Evolutionary conservation across 2,797 vertebrate genomes (phyloP), one percentile per base, ranked within the genome.

Genomic region (Platalea minor): DNA sequence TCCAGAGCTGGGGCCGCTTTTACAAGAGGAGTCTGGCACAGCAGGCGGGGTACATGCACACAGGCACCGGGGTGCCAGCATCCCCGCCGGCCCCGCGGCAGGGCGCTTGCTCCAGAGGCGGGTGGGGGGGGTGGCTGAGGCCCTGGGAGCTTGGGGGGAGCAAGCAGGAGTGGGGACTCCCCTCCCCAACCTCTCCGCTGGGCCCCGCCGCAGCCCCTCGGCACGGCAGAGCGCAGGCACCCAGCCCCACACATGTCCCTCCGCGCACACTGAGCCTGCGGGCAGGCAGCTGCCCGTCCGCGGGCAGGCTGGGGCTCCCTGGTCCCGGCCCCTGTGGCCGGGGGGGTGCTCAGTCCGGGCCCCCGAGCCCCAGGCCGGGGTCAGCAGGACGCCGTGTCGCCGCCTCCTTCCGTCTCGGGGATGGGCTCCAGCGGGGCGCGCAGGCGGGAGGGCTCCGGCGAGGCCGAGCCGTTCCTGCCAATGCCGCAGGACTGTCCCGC

Each of bases 401-500:
- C 57, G 6, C 97, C 96, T 95, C 91, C 95, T n/a, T 98, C 98
- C 4, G 97, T 98, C 96, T 99, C 98, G 0, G 98, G 98, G 91
- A 98, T 97, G 96, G 98, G 93, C 37, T 98, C 98, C 84, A 98
- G 97, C 4, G 97, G 84, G 16, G 90, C 67, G 3, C 82, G 98
- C 92, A 97, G 80, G 93, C 98, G 91, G 96, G 98, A 95, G 96
- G 98, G 73, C 57, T 98, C 98, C 0, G 99, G 98, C 0, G 98
- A 98, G 48, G 98, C 97, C 0, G 98, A 98, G 85, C 98, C 98
- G 1, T 99, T 99, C 96, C 99, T 98, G 94, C 98, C 99, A 37
- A 99, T 98, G 75, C 99, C 99, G 4, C 99, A 99, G 45, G 99
- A 99, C 97, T 99, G 99, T 69, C 99, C 99, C 0, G 99, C 99